These are phyloP conservation scores for Stomatorhinus ivindoensis DNA, from an alignment of 2,113 vertebrate species.

Conservation along the genomic window DNA sequence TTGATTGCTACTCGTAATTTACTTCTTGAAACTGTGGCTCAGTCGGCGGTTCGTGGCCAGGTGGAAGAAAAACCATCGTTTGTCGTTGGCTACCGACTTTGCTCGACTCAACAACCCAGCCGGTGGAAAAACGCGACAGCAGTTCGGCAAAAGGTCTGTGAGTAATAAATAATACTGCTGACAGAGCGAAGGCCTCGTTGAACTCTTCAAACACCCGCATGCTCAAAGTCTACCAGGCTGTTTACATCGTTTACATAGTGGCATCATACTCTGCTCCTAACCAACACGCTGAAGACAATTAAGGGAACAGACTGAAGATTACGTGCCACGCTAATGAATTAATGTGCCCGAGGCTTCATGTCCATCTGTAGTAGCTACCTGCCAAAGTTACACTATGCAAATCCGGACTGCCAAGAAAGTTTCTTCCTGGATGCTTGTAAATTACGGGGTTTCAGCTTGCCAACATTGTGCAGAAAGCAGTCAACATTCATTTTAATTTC, in stretches of 20 bases:
- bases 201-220: not conserved
- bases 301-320: not conserved
- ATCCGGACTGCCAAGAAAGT: not conserved
- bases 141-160: not conserved
- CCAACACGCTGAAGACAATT: not conserved
- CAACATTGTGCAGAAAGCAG: not conserved
- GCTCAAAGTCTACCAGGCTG: not conserved
- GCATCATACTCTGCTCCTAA: not conserved
- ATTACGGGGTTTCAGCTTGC: not conserved
- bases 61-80: not conserved
- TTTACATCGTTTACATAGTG: not conserved
- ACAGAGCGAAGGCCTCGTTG: not conserved
- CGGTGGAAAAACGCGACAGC: not conserved
- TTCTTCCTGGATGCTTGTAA: not conserved
- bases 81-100: not conserved
- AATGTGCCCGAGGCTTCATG: not conserved
- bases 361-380: slow-evolving; percentile 9
- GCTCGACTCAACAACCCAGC: not conserved
- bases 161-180: not conserved
- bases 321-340: not conserved
- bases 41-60: not conserved
- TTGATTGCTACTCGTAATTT: not conserved
- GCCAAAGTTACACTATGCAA: not conserved
- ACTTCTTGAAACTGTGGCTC: not conserved
- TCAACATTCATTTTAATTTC: not conserved